Evolutionary conservation across 2,797 vertebrate species (phyloP), one percentile per base, ranked within the genome.

Genomic region (Pelobates cultripes): DNA sequence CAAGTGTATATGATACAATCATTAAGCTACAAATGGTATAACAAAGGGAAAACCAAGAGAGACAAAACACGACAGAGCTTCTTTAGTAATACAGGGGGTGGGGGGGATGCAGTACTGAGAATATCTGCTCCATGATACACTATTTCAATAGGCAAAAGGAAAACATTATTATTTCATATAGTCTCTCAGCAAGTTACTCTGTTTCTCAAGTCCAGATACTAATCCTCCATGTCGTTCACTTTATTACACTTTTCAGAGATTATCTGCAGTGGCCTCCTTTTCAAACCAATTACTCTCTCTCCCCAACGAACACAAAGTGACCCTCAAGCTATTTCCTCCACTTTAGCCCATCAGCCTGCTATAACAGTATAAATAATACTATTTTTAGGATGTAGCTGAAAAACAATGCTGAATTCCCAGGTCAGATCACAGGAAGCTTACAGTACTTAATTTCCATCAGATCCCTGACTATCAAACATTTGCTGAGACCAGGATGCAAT

Each of bases 331-430:
- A 55, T 79, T 75, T 79, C 71, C 51, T 75, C 55, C 67, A 66
- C 63, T 70, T 82, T 71, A 71, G 70, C 71, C 77, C 68, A 79
- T 78, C 82, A 55, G 60, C 70, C 67, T 79, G 40, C 41, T 79
- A 67, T 82, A 73, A 70, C 80, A 70, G 69, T 63, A 72, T 64
- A 57, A 66, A 75, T 43, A 55, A 73, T 15, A 57, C 73, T 84
- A 84, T 84, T 71, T 84, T 84, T 84, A 84, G 82, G 77, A 79
- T 47, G 17, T 55, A 63, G 77, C 78, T 79, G 73, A 3, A 80
- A 78, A 79, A 80, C 68, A 79, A 75, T 79, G 70, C 77, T 75
- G 77, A 75, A 83, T 79, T 79, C 82, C 77, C 72, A 70, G 82
- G 77, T 83, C 72, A 70, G 28, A 75, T 70, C 77, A 75, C 72